Base-by-base conservation (phyloP, 2,113 vertebrate genomes). In the Microcebus griseorufus region DNA sequence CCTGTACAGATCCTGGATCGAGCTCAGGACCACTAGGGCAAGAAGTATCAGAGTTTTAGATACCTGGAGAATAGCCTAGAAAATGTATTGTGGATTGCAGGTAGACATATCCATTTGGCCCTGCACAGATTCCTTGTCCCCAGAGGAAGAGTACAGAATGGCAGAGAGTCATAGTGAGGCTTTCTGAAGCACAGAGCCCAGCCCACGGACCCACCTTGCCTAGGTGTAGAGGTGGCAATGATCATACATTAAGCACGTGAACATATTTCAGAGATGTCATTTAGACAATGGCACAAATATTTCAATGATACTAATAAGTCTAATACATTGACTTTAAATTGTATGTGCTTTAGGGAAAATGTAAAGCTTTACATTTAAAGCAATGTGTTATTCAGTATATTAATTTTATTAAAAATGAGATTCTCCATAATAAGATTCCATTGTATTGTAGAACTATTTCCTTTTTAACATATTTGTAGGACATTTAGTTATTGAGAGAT, bases 251-350 rank as follows among this genome's bases (percentile, higher is more conserved):
- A 81, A 94, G 12, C 55, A 90, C 62, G 69, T 97, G 82, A 87
- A 78, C 81, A 90, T 91, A 98, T 98, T 97, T 93, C 60, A 89
- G 93, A 95, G 79, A 75, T 58, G 42, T 48, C n/a, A 86, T 34
- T 82, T 34, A 79, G 92, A 80, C 96, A 97, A 80, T 93, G 18
- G 6, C 67, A 90, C 67, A 88, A 13, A 88, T 96, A 96, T 78
- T 76, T 94, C 94, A 96, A 39, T 83, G 34, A 75, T 82, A 85
- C 93, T 95, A 95, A 93, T 95, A 97, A 96, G 72, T 90, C 76
- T 60, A 97, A 91, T 97, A 84, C 69, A 81, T n/a, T 95, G 48
- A 65, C 92, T 98, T 98, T 97, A 55, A 95, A 90, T 96, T 96
- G 92, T 95, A 62, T 81, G 11, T 1, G 37, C 12, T 80, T 85